These are phyloP conservation scores for Antheraea mylitta DNA, from an alignment of 1,140 invertebrate genomes.

Conservation along the genomic window DNA sequence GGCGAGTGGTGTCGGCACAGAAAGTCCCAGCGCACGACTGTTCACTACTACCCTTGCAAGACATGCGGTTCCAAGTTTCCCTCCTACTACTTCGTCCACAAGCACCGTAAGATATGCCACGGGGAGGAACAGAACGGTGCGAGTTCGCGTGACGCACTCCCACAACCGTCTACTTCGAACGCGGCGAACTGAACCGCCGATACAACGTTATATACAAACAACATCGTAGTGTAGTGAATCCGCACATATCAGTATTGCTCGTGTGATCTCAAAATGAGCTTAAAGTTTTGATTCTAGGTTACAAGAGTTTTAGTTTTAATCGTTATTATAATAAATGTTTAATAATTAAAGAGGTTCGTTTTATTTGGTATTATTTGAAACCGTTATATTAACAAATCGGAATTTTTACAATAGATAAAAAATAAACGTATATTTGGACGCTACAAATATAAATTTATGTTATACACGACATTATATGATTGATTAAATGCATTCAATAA, in stretches of 20 bases:
- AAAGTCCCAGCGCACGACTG: constrained; percentile 84
- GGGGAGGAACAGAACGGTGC: constrained; percentile 76
- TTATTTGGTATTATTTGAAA: constrained; percentile 8
- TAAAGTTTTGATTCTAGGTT: constrained; percentile 37
- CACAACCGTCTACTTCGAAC: constrained; percentile 53
- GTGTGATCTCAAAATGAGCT: constrained; percentile 38
- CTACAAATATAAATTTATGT: no score
- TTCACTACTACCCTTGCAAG: constrained; percentile 95
- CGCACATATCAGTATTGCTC: constrained; percentile 50
- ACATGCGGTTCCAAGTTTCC: constrained; percentile 95
- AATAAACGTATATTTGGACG: no score
- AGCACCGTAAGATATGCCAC: constrained; percentile 92
- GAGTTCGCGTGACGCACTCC: constrained; percentile 32
- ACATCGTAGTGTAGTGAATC: background rate
- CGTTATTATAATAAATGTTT: constrained; percentile 60
- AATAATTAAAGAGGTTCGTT: constrained; percentile 31
- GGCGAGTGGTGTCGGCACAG: constrained; percentile 76
- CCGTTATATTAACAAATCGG: no score
- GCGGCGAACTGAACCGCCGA: constrained; percentile 25
- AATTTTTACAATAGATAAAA: no score
- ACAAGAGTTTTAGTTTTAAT: constrained; percentile 47
- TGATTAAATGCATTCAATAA: no score
- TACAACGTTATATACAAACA: background rate
- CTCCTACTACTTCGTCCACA: constrained; percentile 96
- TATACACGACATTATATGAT: no score